Conservation (phyloP, 2,113 vertebrate genomes). For the Peromyscus leucopus region DNA sequence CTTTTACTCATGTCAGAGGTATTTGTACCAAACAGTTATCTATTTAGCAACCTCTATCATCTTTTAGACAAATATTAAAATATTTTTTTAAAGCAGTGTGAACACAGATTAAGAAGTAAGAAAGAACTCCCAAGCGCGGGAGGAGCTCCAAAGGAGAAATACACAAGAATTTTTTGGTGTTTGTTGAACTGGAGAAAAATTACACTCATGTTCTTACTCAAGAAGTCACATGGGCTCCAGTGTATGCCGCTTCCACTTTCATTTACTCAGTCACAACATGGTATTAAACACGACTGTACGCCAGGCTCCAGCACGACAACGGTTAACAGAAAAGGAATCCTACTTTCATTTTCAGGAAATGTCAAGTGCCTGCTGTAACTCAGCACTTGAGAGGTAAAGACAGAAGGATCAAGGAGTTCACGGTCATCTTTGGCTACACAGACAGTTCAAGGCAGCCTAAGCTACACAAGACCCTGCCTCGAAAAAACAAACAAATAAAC, state of each 20-base stretch:
- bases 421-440: not conserved
- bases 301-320: slow-evolving; percentile 2
- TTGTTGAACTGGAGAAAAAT: slow-evolving; percentile 59
- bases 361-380: not conserved
- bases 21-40: not conserved
- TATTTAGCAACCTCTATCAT: slow-evolving; percentile 10
- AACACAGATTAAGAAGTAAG: not conserved
- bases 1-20: slow-evolving; percentile 43
- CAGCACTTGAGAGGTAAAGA: not conserved
- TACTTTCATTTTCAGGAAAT: slow-evolving; percentile 47
- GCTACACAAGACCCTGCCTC: not conserved
- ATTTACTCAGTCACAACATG: slow-evolving; percentile 1
- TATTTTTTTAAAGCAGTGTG: not conserved
- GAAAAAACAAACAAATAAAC: not conserved
- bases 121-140: not conserved
- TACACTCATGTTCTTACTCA: slow-evolving; percentile 27
- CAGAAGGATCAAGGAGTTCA: not conserved
- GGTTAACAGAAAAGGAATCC: not conserved
- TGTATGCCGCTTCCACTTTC: slow-evolving; percentile 2
- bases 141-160: not conserved
- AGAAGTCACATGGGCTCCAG: not conserved
- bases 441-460: not conserved
- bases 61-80: slow-evolving; percentile 39
- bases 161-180: slow-evolving; percentile 4
- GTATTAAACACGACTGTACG: not conserved